These are phyloP conservation scores for Vesta saturnalis DNA, from an alignment of 2,888 invertebrate genomes.

Conservation along the genomic window DNA sequence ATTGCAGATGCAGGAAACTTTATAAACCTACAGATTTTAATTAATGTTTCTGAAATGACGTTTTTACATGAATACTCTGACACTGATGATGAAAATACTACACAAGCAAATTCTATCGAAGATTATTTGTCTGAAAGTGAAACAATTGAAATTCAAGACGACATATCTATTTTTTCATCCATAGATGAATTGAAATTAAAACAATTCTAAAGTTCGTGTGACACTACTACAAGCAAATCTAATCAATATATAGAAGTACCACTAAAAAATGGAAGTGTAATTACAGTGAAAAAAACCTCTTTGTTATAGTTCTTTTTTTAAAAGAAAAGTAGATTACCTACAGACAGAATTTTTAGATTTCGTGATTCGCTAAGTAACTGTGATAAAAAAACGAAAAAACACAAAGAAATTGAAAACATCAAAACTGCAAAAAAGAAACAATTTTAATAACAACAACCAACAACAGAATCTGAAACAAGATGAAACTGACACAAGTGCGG, in stretches of 20 bases:
- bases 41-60: neutral
- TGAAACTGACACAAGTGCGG: neutral
- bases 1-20: neutral
- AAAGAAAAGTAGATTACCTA: neutral
- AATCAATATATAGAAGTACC: neutral
- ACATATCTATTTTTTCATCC: neutral
- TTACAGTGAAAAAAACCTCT: neutral
- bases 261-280: neutral
- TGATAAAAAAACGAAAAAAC: neutral
- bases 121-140: neutral
- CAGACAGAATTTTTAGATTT: neutral
- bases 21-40: neutral
- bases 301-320: neutral
- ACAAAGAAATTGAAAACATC: neutral
- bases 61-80: neutral
- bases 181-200: conserved; percentile 1
- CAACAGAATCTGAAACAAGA: neutral
- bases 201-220: conserved; percentile 1
- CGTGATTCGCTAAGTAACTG: neutral
- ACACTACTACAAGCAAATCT: neutral
- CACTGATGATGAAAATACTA: neutral
- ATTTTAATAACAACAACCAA: neutral
- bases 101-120: too few species aligned
- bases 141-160: neutral
- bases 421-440: neutral